Evolutionary conservation across 2,797 vertebrate genomes (phyloP), one percentile per base, ranked within the genome.

Genomic region (Megalops cyprinoides): DNA sequence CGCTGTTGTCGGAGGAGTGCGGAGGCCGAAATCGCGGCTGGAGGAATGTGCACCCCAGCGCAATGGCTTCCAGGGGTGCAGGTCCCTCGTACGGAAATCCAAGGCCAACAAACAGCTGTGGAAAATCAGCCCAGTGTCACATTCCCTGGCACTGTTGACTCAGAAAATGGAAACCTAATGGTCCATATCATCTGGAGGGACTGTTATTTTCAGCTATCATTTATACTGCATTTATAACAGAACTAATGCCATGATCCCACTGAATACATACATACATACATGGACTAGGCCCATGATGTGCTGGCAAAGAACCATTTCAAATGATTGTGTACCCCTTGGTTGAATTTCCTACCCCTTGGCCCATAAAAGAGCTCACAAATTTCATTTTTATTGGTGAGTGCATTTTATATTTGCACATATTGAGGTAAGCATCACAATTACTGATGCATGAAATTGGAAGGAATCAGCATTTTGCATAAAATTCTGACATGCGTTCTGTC

Each of bases 41-140:
- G 37, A 94, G 88, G 80, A 94, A 94, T 74, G 91, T 79, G 23
- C 93, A 94, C 25, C 93, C 93, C 67, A 91, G 79, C 42, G 91
- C 88, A 14, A 94, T 87, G 0, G 93, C 93, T 82, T 94, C 92
- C 28, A 94, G 89, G 3, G 93, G 93, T 78, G 93, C 92, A 1
- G 93, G 93, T 79, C 93, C 93, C 81, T 94, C 93, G 4, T 92
- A 94, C 53, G 93, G 93, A 82, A 94, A 94, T 51, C 93, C 93
- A 12, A 94, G 91, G 58, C 93, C 93, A 25, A 94, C 91, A 89
- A 94, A 94, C 58, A 94, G 85, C 93, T 94, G 86, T 25, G 25
- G 74, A 62, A 81, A 60, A 44, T 65, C 46, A 81, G 76, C 44
- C 44, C 73, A 49, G 46, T 44, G 1, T 74, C 44, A 51, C 73